Conservation (phyloP, 2,113 vertebrate species). For the Prunella fulvescens region DNA sequence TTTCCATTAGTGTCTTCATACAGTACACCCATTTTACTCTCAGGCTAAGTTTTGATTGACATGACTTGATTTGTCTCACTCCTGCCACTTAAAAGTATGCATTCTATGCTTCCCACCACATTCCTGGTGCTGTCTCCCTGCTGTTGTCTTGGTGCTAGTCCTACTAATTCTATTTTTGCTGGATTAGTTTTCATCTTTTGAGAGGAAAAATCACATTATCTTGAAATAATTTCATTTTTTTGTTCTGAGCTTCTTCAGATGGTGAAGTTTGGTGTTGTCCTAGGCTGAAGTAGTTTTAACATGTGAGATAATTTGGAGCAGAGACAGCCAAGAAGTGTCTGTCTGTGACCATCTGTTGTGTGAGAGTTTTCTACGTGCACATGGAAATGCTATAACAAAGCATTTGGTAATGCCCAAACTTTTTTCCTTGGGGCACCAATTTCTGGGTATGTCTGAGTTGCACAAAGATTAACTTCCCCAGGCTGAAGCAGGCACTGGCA, state of each 20-base stretch:
- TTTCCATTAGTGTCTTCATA: not conserved
- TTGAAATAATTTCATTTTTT: not conserved
- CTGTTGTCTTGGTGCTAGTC: not conserved
- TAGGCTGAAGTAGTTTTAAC: not conserved
- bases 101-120: not conserved
- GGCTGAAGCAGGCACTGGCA: not conserved
- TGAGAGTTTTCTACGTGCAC: not conserved
- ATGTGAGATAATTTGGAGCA: not conserved
- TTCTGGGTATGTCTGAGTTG: not conserved
- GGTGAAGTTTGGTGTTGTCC: not conserved
- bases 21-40: not conserved
- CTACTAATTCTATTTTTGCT: not conserved
- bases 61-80: not conserved
- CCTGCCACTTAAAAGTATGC: not conserved
- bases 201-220: not conserved
- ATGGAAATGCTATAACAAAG: not conserved
- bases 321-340: not conserved
- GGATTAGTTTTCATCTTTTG: not conserved
- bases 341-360: not conserved
- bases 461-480: not conserved
- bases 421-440: not conserved
- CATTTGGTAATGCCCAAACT: not conserved
- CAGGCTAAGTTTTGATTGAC: not conserved
- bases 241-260: not conserved
- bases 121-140: not conserved